Evolutionary conservation across 2,797 vertebrate genomes (phyloP), one percentile per base, ranked within the genome.

Genomic region (Rallus crepitans): DNA sequence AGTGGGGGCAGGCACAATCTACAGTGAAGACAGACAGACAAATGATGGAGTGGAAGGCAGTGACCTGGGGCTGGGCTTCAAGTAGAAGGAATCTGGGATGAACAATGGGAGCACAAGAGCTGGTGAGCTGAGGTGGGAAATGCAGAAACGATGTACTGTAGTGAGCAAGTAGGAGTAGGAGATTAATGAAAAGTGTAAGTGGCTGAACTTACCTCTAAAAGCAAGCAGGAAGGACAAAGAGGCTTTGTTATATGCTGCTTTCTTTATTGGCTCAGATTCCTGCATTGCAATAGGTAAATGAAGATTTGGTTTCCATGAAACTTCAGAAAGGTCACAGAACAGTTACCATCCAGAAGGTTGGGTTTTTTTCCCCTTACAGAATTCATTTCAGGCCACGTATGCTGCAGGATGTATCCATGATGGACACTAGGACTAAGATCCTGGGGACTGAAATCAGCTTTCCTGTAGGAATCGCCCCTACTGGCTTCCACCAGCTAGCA

Each of bases 381-480:
- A 99, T 99, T 92, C 98, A 61, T 40, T 98, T 99, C 90, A 98
- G 98, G 40, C 99, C 99, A 57, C 98, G 98, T 6, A 98, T 99
- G 78, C 98, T 99, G 86, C 97, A 98, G 53, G 98, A 99, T 0
- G 98, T 99, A 75, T 99, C 99, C 0, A 8, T 97, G 40, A 98
- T 98, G 61, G 99, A 99, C 97, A 99, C 98, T 3, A 97, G 97
- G 53, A 99, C 99, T 79, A 98, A 98, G 0, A 95, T 99, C n/a
- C 98, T 99, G 81, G 99, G 99, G 7, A 98, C 96, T 1, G 98
- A 99, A 94, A 99, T 99, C 97, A 98, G 98, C 82, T 99, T 98
- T 50, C 99, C 99, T 2, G 98, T 99, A 7, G 98, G 99, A 37
- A 99, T 99, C 0, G 98, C 99, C 2, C 99, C 99, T 1, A 99